Evolutionary conservation across 2,797 vertebrate genomes (phyloP), one percentile per base, ranked within the genome.

Genomic region (Neosilurus hyrtlii): DNA sequence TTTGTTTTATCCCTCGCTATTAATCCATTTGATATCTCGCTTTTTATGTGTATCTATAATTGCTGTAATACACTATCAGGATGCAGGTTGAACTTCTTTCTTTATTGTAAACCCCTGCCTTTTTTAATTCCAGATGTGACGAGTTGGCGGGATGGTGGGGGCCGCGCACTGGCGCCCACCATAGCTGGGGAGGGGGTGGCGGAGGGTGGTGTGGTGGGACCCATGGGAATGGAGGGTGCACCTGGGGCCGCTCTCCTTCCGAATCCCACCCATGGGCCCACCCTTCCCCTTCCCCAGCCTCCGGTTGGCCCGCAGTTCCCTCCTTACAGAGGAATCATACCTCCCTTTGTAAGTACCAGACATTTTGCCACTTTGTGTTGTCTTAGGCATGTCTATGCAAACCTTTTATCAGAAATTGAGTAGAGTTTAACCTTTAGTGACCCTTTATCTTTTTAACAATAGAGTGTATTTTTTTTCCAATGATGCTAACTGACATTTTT

Each of bases 131-230:
- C 87, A 97, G 96, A 97, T 92, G 95, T 95, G 86, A 95, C 96
- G 89, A 96, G 94, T 88, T 97, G 97, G 97, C 96, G 97, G 96
- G 97, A 97, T 81, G 96, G 96, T 95, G 97, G 97, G 94, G 96
- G 96, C 92, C 96, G 96, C 87, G 92, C 88, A 82, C 81, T 95
- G 94, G 93, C 92, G 22, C 92, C 94, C 92, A 93, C 93, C 93
- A 86, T 94, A 89, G 86, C 91, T 89, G 95, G 94, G 92, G 94
- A 95, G 93, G 95, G 93, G 92, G 95, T 93, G 84, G 92, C 87
- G 82, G 95, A 96, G 89, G 94, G 92, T 89, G 95, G 95, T 89
- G 90, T 90, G 86, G 95, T 94, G 87, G 95, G 93, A 86, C 92
- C 93, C 86, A 88, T 95, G 90, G 89, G 91, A 86, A 93, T 95